Conservation (phyloP, 2,888 invertebrate genomes). For the Catocala sponsa region DNA sequence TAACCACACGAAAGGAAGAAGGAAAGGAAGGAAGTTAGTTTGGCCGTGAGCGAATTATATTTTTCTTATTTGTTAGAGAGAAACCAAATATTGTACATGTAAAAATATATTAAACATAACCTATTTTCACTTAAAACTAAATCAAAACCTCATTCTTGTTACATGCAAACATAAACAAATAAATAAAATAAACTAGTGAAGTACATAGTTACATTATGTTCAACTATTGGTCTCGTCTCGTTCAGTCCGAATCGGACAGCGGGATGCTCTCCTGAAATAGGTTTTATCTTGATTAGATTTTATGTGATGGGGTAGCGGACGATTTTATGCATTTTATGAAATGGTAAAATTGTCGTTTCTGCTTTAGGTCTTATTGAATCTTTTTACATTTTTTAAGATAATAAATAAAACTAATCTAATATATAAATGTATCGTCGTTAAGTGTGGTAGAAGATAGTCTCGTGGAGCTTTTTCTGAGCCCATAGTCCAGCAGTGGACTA, state of each 20-base stretch:
- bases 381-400: no score
- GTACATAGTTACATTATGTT: neutral
- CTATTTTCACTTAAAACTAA: slow-evolving; percentile 74
- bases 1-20: no score
- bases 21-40: no score
- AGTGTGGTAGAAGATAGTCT: no score
- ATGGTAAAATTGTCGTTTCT: no score
- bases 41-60: no score
- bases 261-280: slow-evolving; percentile 75
- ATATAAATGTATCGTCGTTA: no score
- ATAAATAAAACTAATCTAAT: no score
- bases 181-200: slow-evolving; percentile 35
- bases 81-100: slow-evolving; percentile 40
- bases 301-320: neutral
- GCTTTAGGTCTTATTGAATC: no score
- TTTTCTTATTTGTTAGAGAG: neutral
- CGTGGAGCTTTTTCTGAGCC: no score
- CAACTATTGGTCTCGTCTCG: slow-evolving; percentile 6
- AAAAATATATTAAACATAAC: slow-evolving; percentile 59
- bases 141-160: slow-evolving; percentile 66
- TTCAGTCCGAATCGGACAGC: slow-evolving; percentile 75
- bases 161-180: slow-evolving; percentile 49
- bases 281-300: slow-evolving; percentile 1
- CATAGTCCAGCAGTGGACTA: no score
- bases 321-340: no score